phyloP scores from a whole-genome alignment of 2,113 vertebrate species.

The Ciconia maguari region DNA sequence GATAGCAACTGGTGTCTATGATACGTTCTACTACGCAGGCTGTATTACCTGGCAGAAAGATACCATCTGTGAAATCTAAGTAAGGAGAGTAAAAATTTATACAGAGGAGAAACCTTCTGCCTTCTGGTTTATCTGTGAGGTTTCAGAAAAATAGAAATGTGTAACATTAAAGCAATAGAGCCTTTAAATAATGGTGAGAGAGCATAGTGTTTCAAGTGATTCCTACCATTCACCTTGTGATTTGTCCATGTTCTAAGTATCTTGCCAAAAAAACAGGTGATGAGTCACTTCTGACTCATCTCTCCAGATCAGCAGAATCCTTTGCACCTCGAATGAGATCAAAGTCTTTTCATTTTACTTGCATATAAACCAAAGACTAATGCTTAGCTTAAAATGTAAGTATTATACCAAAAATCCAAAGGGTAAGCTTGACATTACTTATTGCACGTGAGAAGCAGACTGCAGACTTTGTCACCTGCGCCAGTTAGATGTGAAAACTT shows the following conservation, averaged over 20 bases:
- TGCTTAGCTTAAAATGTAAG: neutral
- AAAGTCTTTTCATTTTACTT: slow-evolving; percentile 32
- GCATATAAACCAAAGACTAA: neutral
- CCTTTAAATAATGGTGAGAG: neutral
- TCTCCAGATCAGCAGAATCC: slow-evolving; percentile 45
- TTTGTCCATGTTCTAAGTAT: slow-evolving; percentile 41
- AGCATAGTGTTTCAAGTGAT: neutral
- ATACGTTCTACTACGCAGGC: neutral
- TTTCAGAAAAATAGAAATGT: neutral
- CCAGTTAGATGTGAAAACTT: neutral
- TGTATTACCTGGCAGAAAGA: neutral
- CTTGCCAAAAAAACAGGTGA: slow-evolving; percentile 61
- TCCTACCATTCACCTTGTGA: slow-evolving; percentile 47
- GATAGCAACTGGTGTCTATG: neutral
- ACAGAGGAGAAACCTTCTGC: neutral
- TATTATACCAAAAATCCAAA: neutral
- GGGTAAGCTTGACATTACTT: neutral
- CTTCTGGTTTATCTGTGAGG: neutral
- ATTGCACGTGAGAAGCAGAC: neutral
- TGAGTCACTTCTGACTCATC: slow-evolving; percentile 71
- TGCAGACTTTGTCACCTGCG: neutral
- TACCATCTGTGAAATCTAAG: neutral
- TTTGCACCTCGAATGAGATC: slow-evolving; percentile 42
- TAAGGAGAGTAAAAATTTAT: neutral
- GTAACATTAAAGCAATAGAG: neutral